These are phyloP conservation scores for Solea senegalensis DNA, from an alignment of 2,113 vertebrate species.

Conservation along the genomic window DNA sequence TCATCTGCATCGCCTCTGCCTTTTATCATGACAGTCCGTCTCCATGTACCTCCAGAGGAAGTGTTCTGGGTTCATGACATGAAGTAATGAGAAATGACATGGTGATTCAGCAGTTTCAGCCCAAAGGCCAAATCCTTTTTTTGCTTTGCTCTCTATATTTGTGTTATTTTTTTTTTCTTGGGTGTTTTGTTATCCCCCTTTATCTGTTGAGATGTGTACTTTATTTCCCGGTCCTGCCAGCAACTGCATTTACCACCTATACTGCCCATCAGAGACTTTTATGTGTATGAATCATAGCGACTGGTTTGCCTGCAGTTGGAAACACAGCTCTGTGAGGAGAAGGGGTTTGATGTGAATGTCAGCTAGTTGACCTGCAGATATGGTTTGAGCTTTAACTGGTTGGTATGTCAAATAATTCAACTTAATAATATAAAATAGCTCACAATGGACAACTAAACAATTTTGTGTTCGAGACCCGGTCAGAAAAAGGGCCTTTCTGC, in stretches of 20 bases:
- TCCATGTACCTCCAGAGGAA: conserved; percentile 49
- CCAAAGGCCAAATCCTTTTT: conserved; percentile 72
- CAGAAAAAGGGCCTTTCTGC: too few species aligned
- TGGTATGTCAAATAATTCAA: conserved; percentile 21
- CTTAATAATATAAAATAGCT: neutral
- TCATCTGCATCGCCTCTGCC: conserved; percentile 13
- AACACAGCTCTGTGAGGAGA: neutral
- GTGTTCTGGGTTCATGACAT: conserved; percentile 56
- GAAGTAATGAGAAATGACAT: conserved; percentile 75
- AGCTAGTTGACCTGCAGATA: conserved; percentile 20
- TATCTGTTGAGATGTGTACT: too few species aligned
- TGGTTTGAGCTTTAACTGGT: conserved; percentile 18
- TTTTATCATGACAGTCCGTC: conserved; percentile 36
- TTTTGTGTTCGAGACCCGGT: too few species aligned
- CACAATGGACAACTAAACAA: too few species aligned
- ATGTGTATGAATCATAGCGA: conserved; percentile 26
- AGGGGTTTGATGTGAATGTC: conserved; percentile 20
- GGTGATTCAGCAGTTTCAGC: conserved; percentile 79
- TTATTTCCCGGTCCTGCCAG: too few species aligned
- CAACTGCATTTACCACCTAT: conserved; percentile 22
- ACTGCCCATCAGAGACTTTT: conserved; percentile 23
- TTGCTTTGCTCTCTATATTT: conserved; percentile 44
- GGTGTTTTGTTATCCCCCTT: too few species aligned
- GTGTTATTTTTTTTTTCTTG: conserved; percentile 47
- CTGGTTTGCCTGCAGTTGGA: conserved; percentile 23